Percentiles rank a stretch among this genome's conserved stretches.
Conservation (phyloP, 2,113 vertebrate genomes). For the Emydura subglobosa region DNA sequence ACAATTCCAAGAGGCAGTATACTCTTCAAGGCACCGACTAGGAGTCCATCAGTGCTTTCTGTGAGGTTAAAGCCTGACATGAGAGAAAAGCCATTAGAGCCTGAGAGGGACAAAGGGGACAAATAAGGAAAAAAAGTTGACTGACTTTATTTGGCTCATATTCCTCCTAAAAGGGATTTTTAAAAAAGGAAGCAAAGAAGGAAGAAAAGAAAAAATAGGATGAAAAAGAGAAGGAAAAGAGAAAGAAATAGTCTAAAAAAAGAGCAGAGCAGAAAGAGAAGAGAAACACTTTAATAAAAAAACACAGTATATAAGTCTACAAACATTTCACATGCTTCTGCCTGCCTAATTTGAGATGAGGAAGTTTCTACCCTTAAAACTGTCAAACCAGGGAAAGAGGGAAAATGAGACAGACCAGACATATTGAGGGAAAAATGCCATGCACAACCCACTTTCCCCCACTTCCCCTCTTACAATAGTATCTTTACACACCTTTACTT, state of each 20-base stretch:
- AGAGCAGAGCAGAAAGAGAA: not conserved
- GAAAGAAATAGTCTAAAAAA: not conserved
- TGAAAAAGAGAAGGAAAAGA: too few relatives aligned
- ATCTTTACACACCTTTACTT: not conserved
- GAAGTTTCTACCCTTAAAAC: not conserved
- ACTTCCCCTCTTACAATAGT: not conserved
- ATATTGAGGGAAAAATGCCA: not conserved
- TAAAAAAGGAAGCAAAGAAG: not conserved
- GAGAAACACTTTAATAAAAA: not conserved
- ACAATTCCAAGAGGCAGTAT: too few relatives aligned
- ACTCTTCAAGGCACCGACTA: too few relatives aligned
- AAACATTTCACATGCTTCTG: fast-evolving
- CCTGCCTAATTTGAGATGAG: fast-evolving
- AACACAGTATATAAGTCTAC: fast-evolving
- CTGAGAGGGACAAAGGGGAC: not conserved
- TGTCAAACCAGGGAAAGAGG: not conserved
- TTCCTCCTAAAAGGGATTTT: not conserved
- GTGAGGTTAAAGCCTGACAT: not conserved
- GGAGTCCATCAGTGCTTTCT: not conserved
- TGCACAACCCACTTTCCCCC: not conserved
- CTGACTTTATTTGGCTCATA: not conserved
- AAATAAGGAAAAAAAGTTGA: not conserved
- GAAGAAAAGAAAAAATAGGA: too few relatives aligned
- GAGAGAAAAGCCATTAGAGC: not conserved
- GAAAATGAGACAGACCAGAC: not conserved